Evolutionary conservation across 2,888 invertebrate species (phyloP), one percentile per base, ranked within the genome.

Genomic region (Julus scandinavius): DNA sequence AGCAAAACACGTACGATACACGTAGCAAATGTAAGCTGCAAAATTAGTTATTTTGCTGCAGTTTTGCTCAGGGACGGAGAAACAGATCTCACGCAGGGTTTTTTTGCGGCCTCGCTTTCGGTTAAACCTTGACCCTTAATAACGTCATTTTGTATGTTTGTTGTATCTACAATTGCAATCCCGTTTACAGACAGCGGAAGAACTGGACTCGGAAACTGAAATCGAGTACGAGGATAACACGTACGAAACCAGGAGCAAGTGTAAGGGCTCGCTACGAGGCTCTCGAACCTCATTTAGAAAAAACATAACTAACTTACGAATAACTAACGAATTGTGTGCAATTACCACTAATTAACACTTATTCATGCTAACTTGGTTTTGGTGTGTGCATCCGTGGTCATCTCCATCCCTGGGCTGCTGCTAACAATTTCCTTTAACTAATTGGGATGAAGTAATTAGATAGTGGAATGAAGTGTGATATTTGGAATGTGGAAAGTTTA

Each of bases 221-320:
- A 93, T 97, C 88, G 97, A 97, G 91, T 97, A 97, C 92, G 89
- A 89, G 87, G 89, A 97, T 91, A 96, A 97, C 93, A 96, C 96
- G 0, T 93, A 96, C 91, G 97, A 97, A 92, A 97, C 97, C 1
- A 94, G 97, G 91, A 97, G 97, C 93, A 97, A 97, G 95, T 97
- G 96, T 96, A 94, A 95, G 95, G 63, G 29, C 38, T 85, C 40
- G 41, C n/a, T 85, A 85, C 40, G n/a, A 45, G 20, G 41, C 20
- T 11, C n/a, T 45, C 41, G 20, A 13, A 11, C 1, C 13, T 6
- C 84, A 41, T 40, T 38, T 7, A 38, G 7, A 45, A 85, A 85
- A 40, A 85, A 20, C 72, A 72, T 72, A 29, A 29, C 7, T 7
- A 13, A 11, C 17, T 49, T 49, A 49, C 49, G n/a, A 85, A 85